These are phyloP conservation scores for Cryptophagus acutangulus DNA, from an alignment of 2,888 invertebrate genomes.

Conservation along the genomic window DNA sequence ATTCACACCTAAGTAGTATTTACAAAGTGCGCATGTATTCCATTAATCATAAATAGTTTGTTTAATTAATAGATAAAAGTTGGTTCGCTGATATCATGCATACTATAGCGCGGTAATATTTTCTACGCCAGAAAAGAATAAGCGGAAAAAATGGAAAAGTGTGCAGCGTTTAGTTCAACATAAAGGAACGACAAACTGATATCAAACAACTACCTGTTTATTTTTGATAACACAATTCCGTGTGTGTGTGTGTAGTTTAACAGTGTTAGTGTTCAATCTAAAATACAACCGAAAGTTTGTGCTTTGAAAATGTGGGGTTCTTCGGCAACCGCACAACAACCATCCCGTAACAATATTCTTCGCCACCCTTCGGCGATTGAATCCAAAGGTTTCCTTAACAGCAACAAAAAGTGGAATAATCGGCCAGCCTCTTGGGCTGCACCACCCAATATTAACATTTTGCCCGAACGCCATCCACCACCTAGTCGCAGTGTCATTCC, in stretches of 20 bases:
- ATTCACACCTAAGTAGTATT: too few relatives aligned
- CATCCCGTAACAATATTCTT: conserved; percentile 34
- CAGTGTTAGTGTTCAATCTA: conserved; percentile 1
- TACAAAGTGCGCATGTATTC: too few relatives aligned
- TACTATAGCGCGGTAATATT: too few relatives aligned
- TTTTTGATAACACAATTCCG: conserved; percentile 11
- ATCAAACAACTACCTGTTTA: conserved; percentile 12
- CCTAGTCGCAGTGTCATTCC: conserved; percentile 22
- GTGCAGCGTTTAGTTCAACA: too few relatives aligned
- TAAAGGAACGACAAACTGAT: conserved; percentile 13
- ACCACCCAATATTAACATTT: conserved; percentile 29
- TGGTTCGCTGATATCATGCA: too few relatives aligned
- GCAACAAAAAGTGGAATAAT: conserved; percentile 38
- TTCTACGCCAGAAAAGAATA: too few relatives aligned
- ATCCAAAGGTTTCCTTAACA: conserved; percentile 34
- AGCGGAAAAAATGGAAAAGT: too few relatives aligned
- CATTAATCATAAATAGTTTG: too few relatives aligned
- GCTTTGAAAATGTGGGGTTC: conserved; percentile 33
- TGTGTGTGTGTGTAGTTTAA: background rate
- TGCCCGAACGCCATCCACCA: conserved; percentile 17
- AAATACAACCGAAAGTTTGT: background rate
- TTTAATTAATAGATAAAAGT: too few relatives aligned
- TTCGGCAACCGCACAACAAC: conserved; percentile 34
- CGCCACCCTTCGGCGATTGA: conserved; percentile 31
- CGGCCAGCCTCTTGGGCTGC: conserved; percentile 43